These are phyloP conservation scores for Thripadectes ignobilis DNA, from an alignment of 2,797 vertebrate genomes.

Conservation along the genomic window DNA sequence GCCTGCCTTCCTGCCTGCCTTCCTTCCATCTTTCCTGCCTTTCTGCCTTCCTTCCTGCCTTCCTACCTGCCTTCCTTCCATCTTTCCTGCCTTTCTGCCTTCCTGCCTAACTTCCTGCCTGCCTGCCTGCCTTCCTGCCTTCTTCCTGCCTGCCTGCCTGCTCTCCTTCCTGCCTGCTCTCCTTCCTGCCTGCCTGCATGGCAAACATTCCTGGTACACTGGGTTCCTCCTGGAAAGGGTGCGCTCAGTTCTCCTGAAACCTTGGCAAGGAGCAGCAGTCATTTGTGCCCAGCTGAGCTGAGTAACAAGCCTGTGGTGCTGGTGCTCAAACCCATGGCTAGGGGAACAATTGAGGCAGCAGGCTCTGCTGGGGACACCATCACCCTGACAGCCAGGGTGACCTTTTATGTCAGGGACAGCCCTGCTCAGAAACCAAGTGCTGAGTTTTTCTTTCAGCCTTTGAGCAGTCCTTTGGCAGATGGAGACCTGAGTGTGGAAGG, in stretches of 20 bases:
- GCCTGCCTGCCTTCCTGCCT: too few species aligned
- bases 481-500: background rate
- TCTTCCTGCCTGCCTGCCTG: background rate
- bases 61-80: background rate
- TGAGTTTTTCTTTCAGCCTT: background rate
- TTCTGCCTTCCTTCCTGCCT: background rate
- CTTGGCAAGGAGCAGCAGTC: rapidly evolving
- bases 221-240: background rate
- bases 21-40: background rate
- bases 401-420: background rate
- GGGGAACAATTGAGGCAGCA: background rate
- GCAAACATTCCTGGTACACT: rapidly evolving
- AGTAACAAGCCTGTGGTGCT: background rate
- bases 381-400: rapidly evolving
- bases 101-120: background rate
- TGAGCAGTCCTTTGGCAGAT: background rate
- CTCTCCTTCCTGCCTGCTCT: too few species aligned
- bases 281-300: background rate
- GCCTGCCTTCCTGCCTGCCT: background rate
- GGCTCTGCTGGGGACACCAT: background rate
- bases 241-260: background rate
- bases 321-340: background rate
- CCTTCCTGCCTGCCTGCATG: background rate
- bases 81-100: background rate
- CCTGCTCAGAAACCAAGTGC: background rate